These are phyloP conservation scores for Philotrypesis tridentata DNA, from an alignment of 1,140 invertebrate species.

Conservation along the genomic window DNA sequence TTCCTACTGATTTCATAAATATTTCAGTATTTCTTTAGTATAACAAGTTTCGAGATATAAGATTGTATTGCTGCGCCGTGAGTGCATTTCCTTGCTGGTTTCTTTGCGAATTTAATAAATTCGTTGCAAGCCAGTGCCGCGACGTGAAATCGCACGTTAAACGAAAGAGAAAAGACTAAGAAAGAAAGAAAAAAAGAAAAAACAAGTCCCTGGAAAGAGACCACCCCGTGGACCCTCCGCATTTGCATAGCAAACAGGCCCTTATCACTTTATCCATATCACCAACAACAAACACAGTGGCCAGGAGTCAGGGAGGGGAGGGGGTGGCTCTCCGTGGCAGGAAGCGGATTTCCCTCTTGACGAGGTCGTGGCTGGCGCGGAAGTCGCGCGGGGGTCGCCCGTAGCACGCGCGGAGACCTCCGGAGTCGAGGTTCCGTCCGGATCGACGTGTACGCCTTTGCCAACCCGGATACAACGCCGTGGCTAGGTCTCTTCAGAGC, in stretches of 20 bases:
- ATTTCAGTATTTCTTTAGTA: background rate
- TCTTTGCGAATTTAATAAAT: too few species aligned
- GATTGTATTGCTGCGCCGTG: background rate
- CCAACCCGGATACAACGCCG: slow-evolving; percentile 28
- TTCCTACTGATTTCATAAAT: background rate
- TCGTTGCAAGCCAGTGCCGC: too few species aligned
- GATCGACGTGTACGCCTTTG: background rate
- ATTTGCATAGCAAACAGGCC: background rate
- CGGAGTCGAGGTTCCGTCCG: slow-evolving; percentile 7
- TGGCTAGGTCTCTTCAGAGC: background rate
- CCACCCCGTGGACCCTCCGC: background rate
- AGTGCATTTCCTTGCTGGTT: background rate
- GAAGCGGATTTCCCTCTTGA: slow-evolving; percentile 48
- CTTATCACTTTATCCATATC: slow-evolving; percentile 27
- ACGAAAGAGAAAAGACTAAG: too few species aligned
- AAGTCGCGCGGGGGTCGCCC: background rate
- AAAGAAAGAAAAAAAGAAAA: too few species aligned
- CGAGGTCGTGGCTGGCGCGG: background rate
- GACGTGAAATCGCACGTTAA: too few species aligned
- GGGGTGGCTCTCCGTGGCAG: background rate
- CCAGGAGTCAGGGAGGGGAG: background rate
- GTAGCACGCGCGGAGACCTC: slow-evolving; percentile 7
- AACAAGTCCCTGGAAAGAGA: background rate
- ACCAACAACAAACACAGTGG: background rate
- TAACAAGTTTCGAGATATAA: background rate